Conservation (phyloP, 2,888 invertebrate genomes). For the Tenodera sinensis region DNA sequence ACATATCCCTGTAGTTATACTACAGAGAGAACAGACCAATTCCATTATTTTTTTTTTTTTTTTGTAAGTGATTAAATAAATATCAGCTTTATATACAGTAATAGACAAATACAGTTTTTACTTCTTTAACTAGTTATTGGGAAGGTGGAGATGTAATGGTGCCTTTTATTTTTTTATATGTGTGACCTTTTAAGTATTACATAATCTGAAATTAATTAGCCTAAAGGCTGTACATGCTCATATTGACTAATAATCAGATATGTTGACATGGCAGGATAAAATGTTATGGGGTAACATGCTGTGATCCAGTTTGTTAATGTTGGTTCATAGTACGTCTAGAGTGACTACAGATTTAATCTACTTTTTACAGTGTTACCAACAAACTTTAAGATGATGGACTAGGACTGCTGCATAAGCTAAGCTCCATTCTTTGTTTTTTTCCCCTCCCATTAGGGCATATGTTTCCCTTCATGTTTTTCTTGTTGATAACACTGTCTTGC, state of each 20-base stretch:
- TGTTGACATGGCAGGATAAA: not conserved
- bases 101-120: not conserved
- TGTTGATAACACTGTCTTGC: not conserved
- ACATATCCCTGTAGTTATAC: not conserved
- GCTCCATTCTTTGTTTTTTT: not conserved
- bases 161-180: not conserved
- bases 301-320: not conserved
- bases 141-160: not conserved
- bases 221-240: not conserved
- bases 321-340: not conserved
- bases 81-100: not conserved
- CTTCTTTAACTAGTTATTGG: not conserved
- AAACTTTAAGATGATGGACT: not conserved
- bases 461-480: not conserved
- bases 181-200: not conserved
- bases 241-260: not conserved
- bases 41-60: not conserved
- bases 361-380: not conserved
- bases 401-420: not conserved
- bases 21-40: not conserved
- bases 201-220: not conserved
- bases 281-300: not conserved
- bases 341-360: not conserved
- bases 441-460: not conserved
- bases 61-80: not conserved